Evolutionary conservation across 2,797 vertebrate species (phyloP), one percentile per base, ranked within the genome.

Genomic region (Sebastes nivosus): DNA sequence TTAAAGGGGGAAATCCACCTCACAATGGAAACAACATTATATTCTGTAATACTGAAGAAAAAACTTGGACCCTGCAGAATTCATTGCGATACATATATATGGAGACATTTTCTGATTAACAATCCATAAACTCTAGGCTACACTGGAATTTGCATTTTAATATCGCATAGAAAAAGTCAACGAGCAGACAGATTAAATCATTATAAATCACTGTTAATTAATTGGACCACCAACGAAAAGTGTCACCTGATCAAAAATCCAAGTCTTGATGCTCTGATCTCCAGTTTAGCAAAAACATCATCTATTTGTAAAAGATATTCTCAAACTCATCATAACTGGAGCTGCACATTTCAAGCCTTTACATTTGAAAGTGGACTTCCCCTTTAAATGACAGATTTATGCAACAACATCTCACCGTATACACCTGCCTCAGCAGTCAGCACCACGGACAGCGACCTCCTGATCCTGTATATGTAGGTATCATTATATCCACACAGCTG

Each of bases 331-430:
- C 66, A 9, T 14, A 9, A 2, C 13, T 13, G 34, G 30, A 24
- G 8, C 13, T 18, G 8, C 2, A 18, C 14, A 46, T 46, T 46
- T 46, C 6, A 18, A 46, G 42, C 13, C 18, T 52, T 52, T n/a
- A 52, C 4, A 52, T 42, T 73, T 83, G 14, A n/a, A 24, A 75
- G 59, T 42, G 63, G 55, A 82, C 84, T 86, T 89, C 65, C 85
- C 85, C 92, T 91, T 93, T 89, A 93, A 93, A 70, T 18, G 60
- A 22, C 79, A 66, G 75, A 67, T 88, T 66, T 29, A 24, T 61
- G 87, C 87, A 82, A 54, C 85, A 61, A 1, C 79, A 24, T 68
- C 77, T 80, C 90, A 46, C 38, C n/a, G 67, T 50, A 38, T 1
- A 1, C 67, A 84, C 83, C 87, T 88, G 88, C 75, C 82, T 75